Evolutionary conservation across 1,140 invertebrate genomes (phyloP), one percentile per base, ranked within the genome.

Genomic region (Sycophila sp.): DNA sequence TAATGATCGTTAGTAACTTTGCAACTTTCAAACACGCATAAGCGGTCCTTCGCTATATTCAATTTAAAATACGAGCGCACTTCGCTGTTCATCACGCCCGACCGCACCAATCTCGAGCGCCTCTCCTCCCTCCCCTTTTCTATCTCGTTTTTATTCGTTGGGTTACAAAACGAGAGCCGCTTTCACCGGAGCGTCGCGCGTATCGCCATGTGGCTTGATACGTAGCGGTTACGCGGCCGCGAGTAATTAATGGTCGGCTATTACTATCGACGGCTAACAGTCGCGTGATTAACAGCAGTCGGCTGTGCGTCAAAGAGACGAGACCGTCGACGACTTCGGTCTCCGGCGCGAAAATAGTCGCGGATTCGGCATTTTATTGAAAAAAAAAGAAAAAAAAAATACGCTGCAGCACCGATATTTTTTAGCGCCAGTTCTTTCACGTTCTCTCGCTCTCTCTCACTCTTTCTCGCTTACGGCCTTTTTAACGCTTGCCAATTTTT

Each of bases 191-290:
- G 7, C 19, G 32, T 38, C 32, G 13, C 13, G n/a, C n/a, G 22
- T 53, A 15, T 6, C 2, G 6, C 15, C 8, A 15, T 60, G 60
- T 13, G 36, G 36, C n/a, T 13, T 32, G 32, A 64, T 55, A 26
- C 11, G 17, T 24, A 67, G 17, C 26, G 26, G 65, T 47, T 67
- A 67, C 55, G 65, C 40, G 45, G 45, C 32, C 45, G n/a, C 38
- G 28, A 56, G 42, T 69, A 69, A 69, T 69, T 69, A 69, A 69
- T 63, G 59, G 26, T 59, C n/a, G 22, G 51, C 68, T 63, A 69
- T 69, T 53, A 69, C 47, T 42, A 63, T 69, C 34, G 59, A 63
- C 47, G 60, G 56, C 17, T 53, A 51, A 53, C 59, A 63, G 42
- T 42, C 11, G 11, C 36, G 24, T 69, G 47, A 69, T 69, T 69